Percentiles rank a stretch among this genome's conserved stretches.
These are phyloP conservation scores for Holacanthella duospinosa DNA, from an alignment of 2,888 invertebrate species.

Conservation along the genomic window DNA sequence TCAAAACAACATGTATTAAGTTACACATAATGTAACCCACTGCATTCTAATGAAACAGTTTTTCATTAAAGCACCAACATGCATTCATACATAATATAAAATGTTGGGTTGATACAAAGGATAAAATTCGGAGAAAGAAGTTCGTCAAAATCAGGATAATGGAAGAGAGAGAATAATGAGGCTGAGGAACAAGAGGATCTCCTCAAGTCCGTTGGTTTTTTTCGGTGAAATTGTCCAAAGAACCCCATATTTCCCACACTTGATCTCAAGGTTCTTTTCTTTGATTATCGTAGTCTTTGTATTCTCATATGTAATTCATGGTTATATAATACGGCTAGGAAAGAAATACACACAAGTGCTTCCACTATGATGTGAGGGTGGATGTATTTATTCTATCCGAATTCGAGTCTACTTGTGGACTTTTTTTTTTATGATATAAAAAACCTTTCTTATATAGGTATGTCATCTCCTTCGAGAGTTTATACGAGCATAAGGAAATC, in stretches of 20 bases:
- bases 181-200: background rate
- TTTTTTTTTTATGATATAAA: conserved; percentile 26
- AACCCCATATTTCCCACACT: conserved; percentile 25
- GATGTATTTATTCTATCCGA: background rate
- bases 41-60: background rate
- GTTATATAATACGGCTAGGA: conserved; percentile 3
- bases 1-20: no score
- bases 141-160: background rate
- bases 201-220: background rate
- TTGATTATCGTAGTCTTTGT: conserved; percentile 5
- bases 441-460: no score
- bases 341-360: no score
- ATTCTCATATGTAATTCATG: conserved; percentile 1
- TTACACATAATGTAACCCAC: no score
- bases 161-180: background rate
- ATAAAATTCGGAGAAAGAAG: background rate
- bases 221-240: conserved; percentile 7
- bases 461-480: no score
- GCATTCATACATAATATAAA: background rate
- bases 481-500: no score
- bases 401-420: conserved; percentile 27
- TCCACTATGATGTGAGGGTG: conserved; percentile 2
- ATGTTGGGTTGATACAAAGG: background rate
- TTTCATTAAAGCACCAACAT: background rate
- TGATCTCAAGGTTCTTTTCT: conserved; percentile 29